Base-by-base conservation (phyloP, 2,888 invertebrate genomes). In the Tetrapedia diversipes region DNA sequence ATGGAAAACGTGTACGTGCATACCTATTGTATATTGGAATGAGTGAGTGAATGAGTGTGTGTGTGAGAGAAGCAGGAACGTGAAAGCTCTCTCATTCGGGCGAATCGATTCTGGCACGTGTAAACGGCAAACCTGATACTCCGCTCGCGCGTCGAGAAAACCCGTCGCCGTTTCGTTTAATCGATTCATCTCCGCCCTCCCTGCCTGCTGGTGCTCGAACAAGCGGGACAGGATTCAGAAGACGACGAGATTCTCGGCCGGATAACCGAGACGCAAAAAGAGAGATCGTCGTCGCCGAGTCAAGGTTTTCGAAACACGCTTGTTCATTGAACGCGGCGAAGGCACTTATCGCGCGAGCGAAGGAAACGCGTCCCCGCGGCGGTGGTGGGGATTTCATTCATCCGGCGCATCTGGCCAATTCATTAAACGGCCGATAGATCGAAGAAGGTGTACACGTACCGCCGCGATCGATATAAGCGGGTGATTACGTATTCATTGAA, bases 381-480 rank as follows among this genome's bases (percentile, higher is more conserved):
- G 59, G 14, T 43, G 4, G 43, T 43, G 29, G 29, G 43, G 29
- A 43, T 22, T 60, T 60, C 59, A 60, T 60, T 60, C 59, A 43
- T 43, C n/a, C 22, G 59, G 4, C 29, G 14, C 29, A 43, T 60
- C 29, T 32, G 41, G 10, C 14, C 22, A 32, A 34, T 41, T 32
- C 22, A 24, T 43, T 22, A 43, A 65, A 14, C n/a, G 22, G 43
- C 29, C 56, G 56, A n/a, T 29, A 65, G 29, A 65, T 56, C 43
- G 56, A 65, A n/a, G n/a, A n/a, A 56, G 29, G 65, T 56, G 22
- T 32, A 29, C 64, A 34, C 34, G n/a, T 41, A 41, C 19, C n/a
- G n/a, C n/a, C n/a, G n/a, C 47, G n/a, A 8, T 16, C 14, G 37
- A 63, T 63, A 19, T 37, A 14, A 7, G 24, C 47, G 10, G n/a